Evolutionary conservation across 2,797 vertebrate species (phyloP).

Genomic region (Chelon auratus): DNA sequence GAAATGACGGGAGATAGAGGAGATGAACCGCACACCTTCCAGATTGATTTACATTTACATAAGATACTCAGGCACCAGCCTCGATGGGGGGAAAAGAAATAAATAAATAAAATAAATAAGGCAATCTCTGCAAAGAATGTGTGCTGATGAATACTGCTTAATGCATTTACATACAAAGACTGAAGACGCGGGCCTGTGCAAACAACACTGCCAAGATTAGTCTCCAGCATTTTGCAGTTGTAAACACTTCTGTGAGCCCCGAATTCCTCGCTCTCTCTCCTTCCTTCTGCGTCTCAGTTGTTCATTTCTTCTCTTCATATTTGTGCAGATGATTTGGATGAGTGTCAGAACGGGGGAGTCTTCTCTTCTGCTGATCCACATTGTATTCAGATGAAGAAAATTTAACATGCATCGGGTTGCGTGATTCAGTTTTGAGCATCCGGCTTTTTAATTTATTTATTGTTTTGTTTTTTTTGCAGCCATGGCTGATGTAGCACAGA

Average conservation of each 20-base stretch:
- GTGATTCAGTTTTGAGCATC: conserved; percentile 19
- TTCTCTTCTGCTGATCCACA: conserved; percentile 14
- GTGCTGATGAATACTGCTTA: not conserved
- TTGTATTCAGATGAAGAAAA: conserved; percentile 26
- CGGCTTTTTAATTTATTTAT: conserved; percentile 12
- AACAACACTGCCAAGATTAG: conserved; percentile 52
- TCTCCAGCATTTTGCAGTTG: conserved; percentile 26
- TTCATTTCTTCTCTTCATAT: not conserved
- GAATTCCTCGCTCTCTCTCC: not conserved
- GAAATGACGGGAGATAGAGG: conserved; percentile 28
- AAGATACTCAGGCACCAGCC: conserved; percentile 1
- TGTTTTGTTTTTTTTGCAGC: conserved; percentile 36
- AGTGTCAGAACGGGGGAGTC: not conserved
- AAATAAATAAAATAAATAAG: not conserved
- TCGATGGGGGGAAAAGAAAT: not conserved
- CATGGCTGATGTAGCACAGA: conserved; percentile 57
- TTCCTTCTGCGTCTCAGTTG: not conserved
- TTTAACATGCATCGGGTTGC: not conserved
- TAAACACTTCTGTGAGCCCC: conserved; percentile 29
- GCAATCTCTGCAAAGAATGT: not conserved
- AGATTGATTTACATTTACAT: conserved; percentile 27
- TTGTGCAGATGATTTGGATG: conserved; percentile 33
- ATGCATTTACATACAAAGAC: conserved; percentile 40
- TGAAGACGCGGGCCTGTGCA: conserved; percentile 32
- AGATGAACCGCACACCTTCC: conserved; percentile 8